These are phyloP conservation scores for Yponomeuta sedellus DNA, from an alignment of 2,888 invertebrate species.

Conservation along the genomic window DNA sequence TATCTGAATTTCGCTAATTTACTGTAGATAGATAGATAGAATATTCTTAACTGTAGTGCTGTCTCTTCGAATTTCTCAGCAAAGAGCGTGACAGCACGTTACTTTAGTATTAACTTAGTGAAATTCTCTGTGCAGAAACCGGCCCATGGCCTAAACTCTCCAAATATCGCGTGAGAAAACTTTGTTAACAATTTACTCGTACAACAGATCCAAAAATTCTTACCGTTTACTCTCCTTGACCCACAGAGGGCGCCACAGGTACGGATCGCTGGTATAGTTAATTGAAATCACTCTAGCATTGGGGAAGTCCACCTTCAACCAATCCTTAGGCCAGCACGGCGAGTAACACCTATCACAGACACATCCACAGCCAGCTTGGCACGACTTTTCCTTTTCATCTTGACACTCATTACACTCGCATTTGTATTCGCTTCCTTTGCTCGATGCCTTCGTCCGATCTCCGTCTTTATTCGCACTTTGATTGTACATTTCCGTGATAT, in stretches of 20 bases:
- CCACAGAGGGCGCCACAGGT: constrained; percentile 87
- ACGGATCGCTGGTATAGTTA: constrained; percentile 88
- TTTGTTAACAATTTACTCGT: background rate
- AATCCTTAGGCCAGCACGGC: constrained; percentile 90
- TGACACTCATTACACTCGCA: constrained; percentile 21
- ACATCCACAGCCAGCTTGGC: constrained; percentile 58
- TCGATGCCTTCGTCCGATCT: constrained; percentile 7
- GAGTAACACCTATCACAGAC: constrained; percentile 72
- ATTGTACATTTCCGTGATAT: constrained; percentile 18
- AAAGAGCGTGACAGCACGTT: no score
- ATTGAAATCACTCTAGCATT: constrained; percentile 86
- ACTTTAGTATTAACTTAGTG: no score
- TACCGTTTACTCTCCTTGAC: constrained; percentile 79
- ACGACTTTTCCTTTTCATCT: constrained; percentile 29
- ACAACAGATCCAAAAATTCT: constrained; percentile 17
- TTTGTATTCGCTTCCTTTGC: constrained; percentile 13
- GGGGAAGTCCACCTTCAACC: constrained; percentile 87
- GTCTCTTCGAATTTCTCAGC: no score
- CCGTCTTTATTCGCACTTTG: constrained; percentile 22
- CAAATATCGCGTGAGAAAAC: background rate
- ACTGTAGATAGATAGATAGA: no score
- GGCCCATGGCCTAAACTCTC: no score
- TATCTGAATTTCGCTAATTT: no score
- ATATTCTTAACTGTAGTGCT: no score
- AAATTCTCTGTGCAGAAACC: no score